Evolutionary conservation across 2,113 vertebrate genomes (phyloP).

Genomic region (Zosterops borbonicus): DNA sequence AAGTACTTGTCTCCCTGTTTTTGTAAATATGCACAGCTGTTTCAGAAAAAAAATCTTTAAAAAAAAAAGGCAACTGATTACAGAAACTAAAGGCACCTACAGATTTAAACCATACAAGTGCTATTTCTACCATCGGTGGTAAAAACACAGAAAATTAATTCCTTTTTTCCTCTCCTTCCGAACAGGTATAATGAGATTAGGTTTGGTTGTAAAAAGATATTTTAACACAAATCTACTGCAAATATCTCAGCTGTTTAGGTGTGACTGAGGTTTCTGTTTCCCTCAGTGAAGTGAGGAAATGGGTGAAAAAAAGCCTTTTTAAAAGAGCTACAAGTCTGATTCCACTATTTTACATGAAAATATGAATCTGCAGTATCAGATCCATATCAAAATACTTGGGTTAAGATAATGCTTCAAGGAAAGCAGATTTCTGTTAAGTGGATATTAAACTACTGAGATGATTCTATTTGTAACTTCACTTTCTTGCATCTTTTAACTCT

Average conservation of each 20-base stretch:
- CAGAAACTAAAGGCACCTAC: not conserved
- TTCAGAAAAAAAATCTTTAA: not conserved
- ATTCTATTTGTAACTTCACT: not conserved
- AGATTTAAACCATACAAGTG: not conserved
- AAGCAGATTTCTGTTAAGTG: not conserved
- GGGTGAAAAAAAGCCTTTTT: not conserved
- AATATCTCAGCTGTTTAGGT: not conserved
- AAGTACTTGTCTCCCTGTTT: not conserved
- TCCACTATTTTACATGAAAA: not conserved
- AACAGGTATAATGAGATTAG: not conserved
- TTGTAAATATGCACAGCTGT: constrained; percentile 40
- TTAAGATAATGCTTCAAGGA: not conserved
- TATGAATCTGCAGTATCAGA: not conserved
- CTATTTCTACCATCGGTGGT: not conserved
- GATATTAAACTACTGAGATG: not conserved
- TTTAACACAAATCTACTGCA: not conserved
- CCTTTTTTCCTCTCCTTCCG: not conserved
- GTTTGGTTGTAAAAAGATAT: not conserved
- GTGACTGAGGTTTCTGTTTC: not conserved
- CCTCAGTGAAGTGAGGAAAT: not conserved
- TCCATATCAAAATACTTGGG: not conserved
- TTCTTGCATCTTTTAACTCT: not conserved
- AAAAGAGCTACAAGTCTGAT: not conserved
- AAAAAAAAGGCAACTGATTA: not conserved
- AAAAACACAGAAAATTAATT: not conserved